A percentile compares a stretch with the other conserved stretches of the same genome.
These are phyloP conservation scores for Lipophrys pholis DNA, from an alignment of 2,113 vertebrate species.

Conservation along the genomic window DNA sequence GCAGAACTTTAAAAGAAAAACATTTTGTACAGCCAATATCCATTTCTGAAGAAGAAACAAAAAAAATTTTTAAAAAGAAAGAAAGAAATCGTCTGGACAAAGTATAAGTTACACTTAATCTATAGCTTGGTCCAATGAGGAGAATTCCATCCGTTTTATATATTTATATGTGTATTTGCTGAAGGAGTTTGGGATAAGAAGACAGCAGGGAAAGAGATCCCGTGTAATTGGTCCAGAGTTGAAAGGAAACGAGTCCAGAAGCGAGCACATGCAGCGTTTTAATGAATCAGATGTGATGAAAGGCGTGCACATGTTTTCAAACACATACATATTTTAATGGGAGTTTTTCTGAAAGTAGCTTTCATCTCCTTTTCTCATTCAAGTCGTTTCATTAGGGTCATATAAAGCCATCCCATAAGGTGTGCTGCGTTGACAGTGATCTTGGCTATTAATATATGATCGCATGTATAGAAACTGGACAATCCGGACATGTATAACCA, in stretches of 20 bases:
- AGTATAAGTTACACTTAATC: slow-evolving; percentile 1
- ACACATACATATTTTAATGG: slow-evolving; percentile 78
- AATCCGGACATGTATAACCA: not conserved
- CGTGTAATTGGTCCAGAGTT: slow-evolving; percentile 70
- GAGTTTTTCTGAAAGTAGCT: slow-evolving; percentile 53
- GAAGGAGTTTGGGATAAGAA: not conserved
- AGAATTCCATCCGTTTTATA: not conserved
- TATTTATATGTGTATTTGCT: not conserved
- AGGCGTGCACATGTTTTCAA: slow-evolving; percentile 64
- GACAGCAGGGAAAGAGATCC: not conserved
- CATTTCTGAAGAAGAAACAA: too few relatives aligned
- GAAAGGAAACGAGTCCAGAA: slow-evolving; percentile 68
- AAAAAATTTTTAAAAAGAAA: too few relatives aligned
- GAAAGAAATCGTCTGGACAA: slow-evolving; percentile 21
- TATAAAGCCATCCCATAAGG: slow-evolving; percentile 8
- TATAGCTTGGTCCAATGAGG: not conserved
- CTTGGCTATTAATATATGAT: not conserved
- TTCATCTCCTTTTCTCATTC: slow-evolving; percentile 55
- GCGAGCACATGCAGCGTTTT: slow-evolving; percentile 55
- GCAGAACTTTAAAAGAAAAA: slow-evolving; percentile 23
- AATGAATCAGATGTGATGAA: slow-evolving; percentile 78
- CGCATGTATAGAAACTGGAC: not conserved
- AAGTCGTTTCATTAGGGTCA: slow-evolving; percentile 48
- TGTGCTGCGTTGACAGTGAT: slow-evolving; percentile 27
- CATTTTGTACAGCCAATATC: not conserved